Evolutionary conservation across 2,888 invertebrate genomes (phyloP).

Genomic region (Oxytorus armatus): DNA sequence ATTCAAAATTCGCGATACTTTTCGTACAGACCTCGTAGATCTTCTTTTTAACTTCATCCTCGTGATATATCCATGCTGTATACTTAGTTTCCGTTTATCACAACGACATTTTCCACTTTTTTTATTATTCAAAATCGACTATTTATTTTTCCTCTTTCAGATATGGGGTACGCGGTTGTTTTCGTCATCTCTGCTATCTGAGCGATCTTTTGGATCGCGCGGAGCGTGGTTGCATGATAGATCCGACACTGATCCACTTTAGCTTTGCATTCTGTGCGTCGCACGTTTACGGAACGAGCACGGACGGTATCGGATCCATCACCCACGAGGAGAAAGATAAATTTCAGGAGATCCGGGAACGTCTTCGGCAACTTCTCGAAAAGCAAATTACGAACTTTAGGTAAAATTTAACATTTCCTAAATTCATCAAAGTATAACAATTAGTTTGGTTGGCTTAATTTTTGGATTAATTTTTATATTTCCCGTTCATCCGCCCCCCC

Average conservation of each 20-base stretch:
- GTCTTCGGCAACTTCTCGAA: conserved; percentile 95
- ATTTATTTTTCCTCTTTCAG: conserved; percentile 78
- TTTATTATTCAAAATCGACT: not conserved
- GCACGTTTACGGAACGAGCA: conserved; percentile 99
- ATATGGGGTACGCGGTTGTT: conserved; percentile 98
- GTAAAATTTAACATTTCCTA: conserved; percentile 83
- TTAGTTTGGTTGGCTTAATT: no score
- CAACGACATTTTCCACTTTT: conserved; percentile 28
- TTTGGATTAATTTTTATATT: no score
- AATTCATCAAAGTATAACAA: no score
- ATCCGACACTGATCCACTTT: conserved; percentile 99
- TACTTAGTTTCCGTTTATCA: no score
- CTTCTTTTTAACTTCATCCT: not conserved
- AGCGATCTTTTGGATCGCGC: conserved; percentile 97
- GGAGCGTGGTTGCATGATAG: conserved; percentile 97
- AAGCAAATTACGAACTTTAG: conserved; percentile 99
- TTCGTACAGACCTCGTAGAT: no score
- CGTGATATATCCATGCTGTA: not conserved
- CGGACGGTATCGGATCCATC: conserved; percentile 99
- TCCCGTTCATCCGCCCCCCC: no score
- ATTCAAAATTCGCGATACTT: no score
- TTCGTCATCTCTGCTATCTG: conserved; percentile 97
- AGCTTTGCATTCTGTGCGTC: conserved; percentile 99
- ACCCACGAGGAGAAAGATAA: conserved; percentile 99
- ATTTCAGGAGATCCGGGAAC: conserved; percentile 98